A percentile compares a stretch with the other conserved stretches of the same genome.
Evolutionary conservation across 1,140 invertebrate genomes (phyloP).

Genomic region (Platorchestia sp.): DNA sequence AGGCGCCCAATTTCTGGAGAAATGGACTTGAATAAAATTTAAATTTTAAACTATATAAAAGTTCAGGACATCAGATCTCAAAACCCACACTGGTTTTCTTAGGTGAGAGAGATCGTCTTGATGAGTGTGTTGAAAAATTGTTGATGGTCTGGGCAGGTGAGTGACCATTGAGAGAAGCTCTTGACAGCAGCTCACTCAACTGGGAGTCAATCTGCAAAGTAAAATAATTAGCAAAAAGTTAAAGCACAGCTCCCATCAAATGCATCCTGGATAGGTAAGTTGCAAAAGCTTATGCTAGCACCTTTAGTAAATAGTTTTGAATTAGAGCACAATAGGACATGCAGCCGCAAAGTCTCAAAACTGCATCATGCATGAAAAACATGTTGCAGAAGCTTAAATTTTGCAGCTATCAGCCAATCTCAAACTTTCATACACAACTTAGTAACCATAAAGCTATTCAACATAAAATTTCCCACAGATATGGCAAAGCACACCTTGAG

Average conservation of each 20-base stretch:
- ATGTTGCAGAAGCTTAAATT: not conserved
- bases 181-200: not conserved
- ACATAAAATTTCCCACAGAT: not conserved
- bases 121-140: not conserved
- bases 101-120: conserved; percentile 18
- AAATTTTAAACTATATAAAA: not conserved
- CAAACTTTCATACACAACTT: not conserved
- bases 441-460: not conserved
- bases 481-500: not conserved
- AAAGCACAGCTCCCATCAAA: not conserved
- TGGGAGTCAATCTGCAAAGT: not conserved
- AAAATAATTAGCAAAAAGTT: not conserved
- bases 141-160: not conserved
- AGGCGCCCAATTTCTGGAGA: too few relatives aligned
- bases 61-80: not conserved
- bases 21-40: not conserved
- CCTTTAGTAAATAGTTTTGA: not conserved
- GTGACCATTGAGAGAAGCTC: not conserved
- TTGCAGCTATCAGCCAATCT: not conserved
- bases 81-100: not conserved
- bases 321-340: not conserved
- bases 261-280: not conserved
- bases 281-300: not conserved
- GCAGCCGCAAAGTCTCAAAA: not conserved
- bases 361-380: not conserved